Evolutionary conservation across 2,888 invertebrate species (phyloP).

Genomic region (Lutraria lutraria): DNA sequence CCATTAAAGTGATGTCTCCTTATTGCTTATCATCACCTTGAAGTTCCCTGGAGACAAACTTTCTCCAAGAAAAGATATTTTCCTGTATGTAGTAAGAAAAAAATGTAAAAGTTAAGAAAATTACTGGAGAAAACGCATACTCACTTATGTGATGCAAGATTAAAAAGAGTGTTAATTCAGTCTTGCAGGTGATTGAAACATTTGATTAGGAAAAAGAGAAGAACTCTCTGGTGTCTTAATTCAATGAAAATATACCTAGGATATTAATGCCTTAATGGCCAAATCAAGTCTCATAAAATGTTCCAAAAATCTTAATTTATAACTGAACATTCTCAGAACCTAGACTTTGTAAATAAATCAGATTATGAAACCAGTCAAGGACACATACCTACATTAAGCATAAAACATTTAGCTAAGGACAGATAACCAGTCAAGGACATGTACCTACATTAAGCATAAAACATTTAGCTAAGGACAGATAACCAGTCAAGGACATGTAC

Average conservation of each 20-base stretch:
- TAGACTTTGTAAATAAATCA: no score
- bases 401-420: no score
- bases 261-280: background rate
- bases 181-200: background rate
- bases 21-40: constrained; percentile 35
- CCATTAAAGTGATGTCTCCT: constrained; percentile 29
- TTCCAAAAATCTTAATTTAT: background rate
- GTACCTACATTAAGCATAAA: no score
- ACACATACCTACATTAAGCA: no score
- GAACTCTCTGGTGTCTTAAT: background rate
- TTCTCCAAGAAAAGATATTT: background rate
- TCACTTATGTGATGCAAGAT: background rate
- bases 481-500: no score
- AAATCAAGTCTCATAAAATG: background rate
- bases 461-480: no score
- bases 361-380: no score
- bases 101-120: constrained; percentile 1
- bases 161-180: background rate
- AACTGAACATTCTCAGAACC: background rate
- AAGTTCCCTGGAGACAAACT: background rate
- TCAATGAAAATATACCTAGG: background rate
- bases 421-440: no score
- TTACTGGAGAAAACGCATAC: background rate
- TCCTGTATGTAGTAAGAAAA: constrained; percentile 21
- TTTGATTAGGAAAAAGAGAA: background rate